phyloP scores from a whole-genome alignment of 1,140 invertebrate genomes.

The Drosophila pallidifrons region DNA sequence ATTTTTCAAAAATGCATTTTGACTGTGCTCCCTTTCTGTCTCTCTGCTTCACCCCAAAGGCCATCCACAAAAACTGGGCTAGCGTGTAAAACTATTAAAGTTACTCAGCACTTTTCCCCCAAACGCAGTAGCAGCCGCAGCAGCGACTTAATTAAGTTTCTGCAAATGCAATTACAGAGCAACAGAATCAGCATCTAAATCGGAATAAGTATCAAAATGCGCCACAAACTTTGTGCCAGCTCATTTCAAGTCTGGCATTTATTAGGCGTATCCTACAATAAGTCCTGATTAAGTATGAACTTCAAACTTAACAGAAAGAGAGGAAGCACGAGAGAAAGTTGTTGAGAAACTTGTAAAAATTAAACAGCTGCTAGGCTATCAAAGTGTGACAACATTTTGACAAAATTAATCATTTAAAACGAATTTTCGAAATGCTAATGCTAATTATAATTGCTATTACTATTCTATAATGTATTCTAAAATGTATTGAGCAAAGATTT shows the following conservation, averaged over 20 bases:
- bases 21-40: constrained; percentile 9
- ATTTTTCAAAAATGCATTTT: constrained; percentile 64
- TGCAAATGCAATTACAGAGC: constrained; percentile 25
- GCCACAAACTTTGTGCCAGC: constrained; percentile 28
- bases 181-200: constrained; percentile 15
- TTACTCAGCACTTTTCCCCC: constrained; percentile 40
- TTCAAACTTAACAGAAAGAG: not conserved
- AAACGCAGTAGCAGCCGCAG: not conserved
- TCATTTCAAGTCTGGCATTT: constrained; percentile 54
- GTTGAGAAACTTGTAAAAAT: not conserved
- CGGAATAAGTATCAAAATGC: not conserved
- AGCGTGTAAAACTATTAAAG: constrained; percentile 57
- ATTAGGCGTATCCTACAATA: constrained; percentile 56
- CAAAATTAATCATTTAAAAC: no score
- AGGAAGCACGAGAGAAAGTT: not conserved
- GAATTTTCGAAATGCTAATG: no score
- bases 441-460: no score
- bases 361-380: not conserved
- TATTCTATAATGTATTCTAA: no score
- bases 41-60: not conserved
- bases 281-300: constrained; percentile 52
- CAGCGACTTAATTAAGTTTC: constrained; percentile 45
- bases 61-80: constrained; percentile 37
- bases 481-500: no score
- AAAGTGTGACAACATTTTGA: no score